These are phyloP conservation scores for Hipposideros armiger DNA, from an alignment of 2,113 vertebrate species.

Conservation along the genomic window DNA sequence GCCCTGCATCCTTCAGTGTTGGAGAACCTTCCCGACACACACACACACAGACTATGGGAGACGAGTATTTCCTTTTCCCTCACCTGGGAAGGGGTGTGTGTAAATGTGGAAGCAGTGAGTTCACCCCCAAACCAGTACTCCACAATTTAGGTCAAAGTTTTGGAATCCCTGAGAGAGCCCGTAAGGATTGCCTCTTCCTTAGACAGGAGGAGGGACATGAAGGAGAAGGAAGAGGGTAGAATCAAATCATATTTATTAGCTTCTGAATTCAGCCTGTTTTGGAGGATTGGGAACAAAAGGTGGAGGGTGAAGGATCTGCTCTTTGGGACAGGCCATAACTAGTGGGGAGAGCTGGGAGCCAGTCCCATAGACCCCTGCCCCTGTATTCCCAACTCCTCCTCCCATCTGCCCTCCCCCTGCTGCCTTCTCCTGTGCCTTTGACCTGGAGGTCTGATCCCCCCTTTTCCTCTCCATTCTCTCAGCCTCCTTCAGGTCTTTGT, in stretches of 20 bases:
- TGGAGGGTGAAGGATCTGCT: neutral
- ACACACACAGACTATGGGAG: neutral
- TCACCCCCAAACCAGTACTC: neutral
- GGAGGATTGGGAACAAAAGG: neutral
- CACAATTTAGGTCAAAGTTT: conserved; percentile 18
- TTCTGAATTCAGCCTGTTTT: conserved; percentile 19
- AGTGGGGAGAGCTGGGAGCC: neutral
- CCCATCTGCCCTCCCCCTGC: neutral
- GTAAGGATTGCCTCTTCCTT: neutral
- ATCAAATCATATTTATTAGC: neutral
- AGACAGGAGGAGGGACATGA: neutral
- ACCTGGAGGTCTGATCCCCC: neutral
- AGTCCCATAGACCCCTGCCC: neutral
- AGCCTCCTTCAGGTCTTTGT: conserved; percentile 73
- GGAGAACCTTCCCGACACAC: neutral
- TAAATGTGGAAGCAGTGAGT: neutral
- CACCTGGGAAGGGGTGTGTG: neutral
- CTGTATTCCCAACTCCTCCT: neutral
- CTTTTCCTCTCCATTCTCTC: conserved; percentile 45
- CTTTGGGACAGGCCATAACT: neutral
- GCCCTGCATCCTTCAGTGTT: neutral
- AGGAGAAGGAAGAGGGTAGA: neutral
- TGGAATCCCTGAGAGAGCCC: neutral
- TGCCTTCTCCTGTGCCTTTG: neutral
- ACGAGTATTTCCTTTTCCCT: neutral